phyloP scores from a whole-genome alignment of 1,140 invertebrate genomes.

The Aphis gossypii region DNA sequence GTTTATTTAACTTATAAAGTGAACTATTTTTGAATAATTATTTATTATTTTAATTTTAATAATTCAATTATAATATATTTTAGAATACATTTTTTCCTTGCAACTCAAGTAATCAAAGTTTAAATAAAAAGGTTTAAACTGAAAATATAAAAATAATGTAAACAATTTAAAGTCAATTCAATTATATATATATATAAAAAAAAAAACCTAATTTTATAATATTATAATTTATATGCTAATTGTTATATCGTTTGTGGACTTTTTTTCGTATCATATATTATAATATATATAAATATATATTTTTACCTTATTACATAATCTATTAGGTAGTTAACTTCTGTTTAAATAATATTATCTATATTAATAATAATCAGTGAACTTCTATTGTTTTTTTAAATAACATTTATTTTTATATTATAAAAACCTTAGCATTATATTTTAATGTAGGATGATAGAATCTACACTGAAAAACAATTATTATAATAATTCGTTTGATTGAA shows the following conservation, averaged over 20 bases:
- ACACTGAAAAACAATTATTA: background rate
- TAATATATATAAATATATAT: no score
- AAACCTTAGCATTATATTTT: background rate
- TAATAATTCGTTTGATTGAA: background rate
- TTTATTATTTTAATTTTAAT: background rate
- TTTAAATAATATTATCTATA: no score
- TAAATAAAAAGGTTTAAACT: background rate
- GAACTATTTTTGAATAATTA: background rate
- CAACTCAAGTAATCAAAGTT: background rate
- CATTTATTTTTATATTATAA: background rate
- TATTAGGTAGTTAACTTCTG: no score
- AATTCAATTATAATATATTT: background rate
- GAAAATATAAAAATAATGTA: background rate
- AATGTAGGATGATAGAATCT: no score
- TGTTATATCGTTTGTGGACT: background rate
- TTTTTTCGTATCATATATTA: background rate
- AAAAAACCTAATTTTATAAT: background rate
- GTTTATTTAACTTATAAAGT: background rate
- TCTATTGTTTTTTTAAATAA: background rate
- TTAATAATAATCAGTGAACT: no score
- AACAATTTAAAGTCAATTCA: background rate
- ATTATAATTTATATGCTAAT: constrained; percentile 15
- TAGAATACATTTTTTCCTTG: background rate
- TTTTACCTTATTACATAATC: no score
- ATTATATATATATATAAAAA: background rate